Evolutionary conservation across 2,797 vertebrate species (phyloP), one percentile per base, ranked within the genome.

Genomic region (Discoglossus pictus): DNA sequence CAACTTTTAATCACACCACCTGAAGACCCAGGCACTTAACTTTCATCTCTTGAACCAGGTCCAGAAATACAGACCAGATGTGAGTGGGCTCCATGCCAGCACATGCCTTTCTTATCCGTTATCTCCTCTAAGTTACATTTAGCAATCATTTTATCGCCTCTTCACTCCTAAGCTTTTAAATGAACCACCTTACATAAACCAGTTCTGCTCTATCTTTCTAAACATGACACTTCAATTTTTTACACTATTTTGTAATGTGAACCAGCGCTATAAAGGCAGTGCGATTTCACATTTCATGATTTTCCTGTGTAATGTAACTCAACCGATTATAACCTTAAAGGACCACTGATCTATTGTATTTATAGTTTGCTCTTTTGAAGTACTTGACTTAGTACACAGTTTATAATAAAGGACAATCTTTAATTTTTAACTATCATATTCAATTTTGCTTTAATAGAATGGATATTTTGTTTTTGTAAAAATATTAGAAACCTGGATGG

Each of bases 41-140:
- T 24, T 63, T 24, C 61, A 47, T 24, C 23, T 35, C 24, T 5
- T 63, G 50, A 9, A 44, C 44, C 8, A 8, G 59, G 23, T 2
- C 61, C 54, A 76, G 74, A 71, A 69, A 35, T 21, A 76, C 70
- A 72, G 13, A 16, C 3, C 46, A 60, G 35, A 55, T 20, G 51
- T 59, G 35, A 16, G 6, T 43, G 23, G 31, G 18, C 11, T 48
- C 20, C 11, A 7, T 15, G 31, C 34, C 53, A 21, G 9, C 1
- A 36, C 0, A 2, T 51, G 46, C 43, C 66, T 44, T 6, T 6
- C 39, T 47, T 65, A 63, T 24, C 40, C 2, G 1, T 56, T 70
- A n/a, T 64, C 62, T 46, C 18, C 56, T 21, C 42, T 39, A 3
- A 43, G 36, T 38, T 64, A 40, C 13, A 39, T 48, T 65, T 43